Conservation (phyloP, 2,888 invertebrate genomes). For the Sipha maydis region DNA sequence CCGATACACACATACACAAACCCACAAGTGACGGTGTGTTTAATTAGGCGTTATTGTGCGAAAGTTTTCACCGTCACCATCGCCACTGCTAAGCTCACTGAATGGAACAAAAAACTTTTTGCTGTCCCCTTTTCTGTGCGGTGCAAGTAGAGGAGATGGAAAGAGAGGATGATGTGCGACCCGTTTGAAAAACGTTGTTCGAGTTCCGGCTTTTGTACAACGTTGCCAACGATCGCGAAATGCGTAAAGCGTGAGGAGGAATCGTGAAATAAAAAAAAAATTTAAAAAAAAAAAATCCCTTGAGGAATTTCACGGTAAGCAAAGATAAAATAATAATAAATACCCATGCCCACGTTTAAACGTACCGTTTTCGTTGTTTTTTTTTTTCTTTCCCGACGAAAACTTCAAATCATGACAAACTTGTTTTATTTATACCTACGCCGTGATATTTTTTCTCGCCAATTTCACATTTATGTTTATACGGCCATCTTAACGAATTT, state of each 20-base stretch:
- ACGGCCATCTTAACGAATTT: not conserved
- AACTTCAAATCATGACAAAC: slow-evolving; percentile 1
- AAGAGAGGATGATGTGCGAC: not conserved
- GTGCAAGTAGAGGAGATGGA: not conserved
- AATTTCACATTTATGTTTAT: not conserved
- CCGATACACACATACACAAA: not conserved
- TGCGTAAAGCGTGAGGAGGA: not conserved
- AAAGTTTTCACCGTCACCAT: slow-evolving; percentile 42
- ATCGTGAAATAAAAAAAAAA: slow-evolving; percentile 6
- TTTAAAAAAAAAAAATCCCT: not conserved
- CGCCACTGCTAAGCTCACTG: slow-evolving; percentile 15
- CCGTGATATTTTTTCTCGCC: not conserved
- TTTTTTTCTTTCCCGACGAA: not conserved
- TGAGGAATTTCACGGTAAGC: not conserved
- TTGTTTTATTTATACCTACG: not conserved
- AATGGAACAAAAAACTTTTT: slow-evolving; percentile 44
- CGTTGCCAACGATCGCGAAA: not conserved
- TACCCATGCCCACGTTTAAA: not conserved
- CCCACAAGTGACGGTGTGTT: slow-evolving; percentile 39
- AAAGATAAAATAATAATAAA: slow-evolving; percentile 15
- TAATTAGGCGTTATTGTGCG: slow-evolving; percentile 55
- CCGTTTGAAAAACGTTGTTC: slow-evolving; percentile 10
- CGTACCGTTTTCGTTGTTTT: not conserved
- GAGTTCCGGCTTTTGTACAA: slow-evolving; percentile 5
- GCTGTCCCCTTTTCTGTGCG: not conserved